Percentiles rank a stretch among this genome's conserved stretches.
These are phyloP conservation scores for Ceratothoa steindachneri DNA, from an alignment of 2,888 invertebrate species.

Conservation along the genomic window DNA sequence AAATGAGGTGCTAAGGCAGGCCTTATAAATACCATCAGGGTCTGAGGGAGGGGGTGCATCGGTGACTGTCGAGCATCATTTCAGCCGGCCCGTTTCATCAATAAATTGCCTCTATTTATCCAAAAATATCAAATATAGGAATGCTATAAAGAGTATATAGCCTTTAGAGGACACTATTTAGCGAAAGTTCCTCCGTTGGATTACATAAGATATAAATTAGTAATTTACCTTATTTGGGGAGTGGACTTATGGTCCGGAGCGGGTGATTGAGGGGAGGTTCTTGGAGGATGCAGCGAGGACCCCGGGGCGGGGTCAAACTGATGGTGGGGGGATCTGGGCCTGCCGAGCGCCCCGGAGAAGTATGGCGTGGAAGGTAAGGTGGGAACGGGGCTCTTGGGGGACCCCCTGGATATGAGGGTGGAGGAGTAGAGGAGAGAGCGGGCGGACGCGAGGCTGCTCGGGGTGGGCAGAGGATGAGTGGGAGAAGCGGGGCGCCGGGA, in stretches of 20 bases:
- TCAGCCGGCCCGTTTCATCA: no score
- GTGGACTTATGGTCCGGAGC: slow-evolving; percentile 39
- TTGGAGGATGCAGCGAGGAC: slow-evolving; percentile 40
- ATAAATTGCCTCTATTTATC: no score
- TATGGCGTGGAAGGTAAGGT: slow-evolving; percentile 30
- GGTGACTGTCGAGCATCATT: no score
- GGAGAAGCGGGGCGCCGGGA: slow-evolving; percentile 31
- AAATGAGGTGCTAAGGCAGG: no score
- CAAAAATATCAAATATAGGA: no score
- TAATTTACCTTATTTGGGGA: slow-evolving; percentile 35
- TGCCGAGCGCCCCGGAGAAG: slow-evolving; percentile 33
- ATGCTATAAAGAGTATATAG: no score
- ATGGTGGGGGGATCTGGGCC: slow-evolving; percentile 39
- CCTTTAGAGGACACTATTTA: no score
- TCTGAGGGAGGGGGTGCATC: no score
- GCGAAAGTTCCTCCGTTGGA: no score
- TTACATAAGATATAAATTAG: no score
- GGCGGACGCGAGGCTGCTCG: slow-evolving; percentile 21
- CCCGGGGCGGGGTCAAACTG: slow-evolving; percentile 35
- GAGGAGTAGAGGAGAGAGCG: slow-evolving; percentile 32
- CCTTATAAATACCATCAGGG: no score
- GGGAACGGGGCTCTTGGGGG: slow-evolving; percentile 37
- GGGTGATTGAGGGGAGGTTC: slow-evolving; percentile 45
- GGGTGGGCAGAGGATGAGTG: slow-evolving; percentile 17
- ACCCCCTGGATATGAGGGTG: slow-evolving; percentile 31